Evolutionary conservation across 2,888 invertebrate species (phyloP), one percentile per base, ranked within the genome.

Genomic region (Rugalucina vietnamica): DNA sequence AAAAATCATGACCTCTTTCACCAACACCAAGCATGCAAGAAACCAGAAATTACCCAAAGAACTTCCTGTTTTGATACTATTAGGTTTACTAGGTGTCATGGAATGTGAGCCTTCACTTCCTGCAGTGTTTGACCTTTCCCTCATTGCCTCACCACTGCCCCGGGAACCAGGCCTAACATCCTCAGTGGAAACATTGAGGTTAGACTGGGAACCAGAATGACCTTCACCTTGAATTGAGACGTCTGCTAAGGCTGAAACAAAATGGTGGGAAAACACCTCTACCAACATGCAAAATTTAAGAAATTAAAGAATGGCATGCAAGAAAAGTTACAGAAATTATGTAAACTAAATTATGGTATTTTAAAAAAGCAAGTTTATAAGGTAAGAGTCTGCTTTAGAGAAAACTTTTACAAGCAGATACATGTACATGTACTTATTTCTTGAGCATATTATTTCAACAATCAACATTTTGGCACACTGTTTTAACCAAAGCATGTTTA

Each of bases 1-100:
- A n/a, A n/a, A n/a, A n/a, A n/a, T n/a, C n/a, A n/a, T n/a, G n/a
- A n/a, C n/a, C n/a, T n/a, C n/a, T n/a, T n/a, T n/a, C n/a, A n/a
- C n/a, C n/a, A n/a, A n/a, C 43, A 43, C 8, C 43, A 8, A 43
- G 43, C 43, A 43, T 43, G 43, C 43, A 43, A 43, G 18, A 43
- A 8, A 43, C 18, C 10, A 43, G 10, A 27, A 36, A 34, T 83
- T 87, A 87, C 87, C 87, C 54, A 81, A 76, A 12, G 87, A 76
- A 69, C 87, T 87, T 65, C 81, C 81, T 49, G 79, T 81, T 50
- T 78, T 81, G 49, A 80, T 37, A 78, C 83, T 79, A 75, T 79
- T 79, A 34, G 78, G 36, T 76, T 60, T 79, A 76, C 72, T 65
- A 29, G 76, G 79, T 24, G 54, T 75, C 32, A 54, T 37, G 32